Percentiles rank a stretch among this genome's conserved stretches.
These are phyloP conservation scores for Eurytoma adleriae DNA, from an alignment of 2,888 invertebrate genomes.

Conservation along the genomic window DNA sequence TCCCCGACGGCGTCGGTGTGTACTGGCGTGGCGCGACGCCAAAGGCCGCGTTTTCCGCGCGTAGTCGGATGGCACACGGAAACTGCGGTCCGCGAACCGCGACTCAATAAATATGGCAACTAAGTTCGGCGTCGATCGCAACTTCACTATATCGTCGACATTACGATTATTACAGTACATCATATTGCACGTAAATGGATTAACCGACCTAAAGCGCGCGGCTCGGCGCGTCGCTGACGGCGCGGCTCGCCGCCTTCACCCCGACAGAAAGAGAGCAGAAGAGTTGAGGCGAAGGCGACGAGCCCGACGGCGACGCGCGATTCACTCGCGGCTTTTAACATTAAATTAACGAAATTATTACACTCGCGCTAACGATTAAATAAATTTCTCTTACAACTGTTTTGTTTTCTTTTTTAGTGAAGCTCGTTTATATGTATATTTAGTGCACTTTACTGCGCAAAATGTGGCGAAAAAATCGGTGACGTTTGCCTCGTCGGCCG, in stretches of 20 bases:
- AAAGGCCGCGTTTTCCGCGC: background rate
- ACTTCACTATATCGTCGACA: slow-evolving; percentile 1
- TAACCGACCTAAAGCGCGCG: background rate
- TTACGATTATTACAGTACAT: slow-evolving; percentile 12
- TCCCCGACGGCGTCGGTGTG: background rate
- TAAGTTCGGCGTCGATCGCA: slow-evolving; percentile 23
- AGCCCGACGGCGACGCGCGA: background rate
- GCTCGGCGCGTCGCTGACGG: too few relatives aligned
- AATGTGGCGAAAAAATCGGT: background rate
- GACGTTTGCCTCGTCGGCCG: too few relatives aligned
- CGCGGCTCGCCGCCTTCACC: background rate
- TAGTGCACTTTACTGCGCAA: background rate
- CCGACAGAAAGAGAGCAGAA: background rate
- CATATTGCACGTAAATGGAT: background rate
- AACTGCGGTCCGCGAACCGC: slow-evolving; percentile 3
- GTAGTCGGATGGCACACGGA: slow-evolving; percentile 27
- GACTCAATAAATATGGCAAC: slow-evolving; percentile 42
- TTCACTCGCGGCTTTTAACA: background rate
- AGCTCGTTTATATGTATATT: slow-evolving; percentile 3
- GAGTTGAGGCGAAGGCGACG: background rate
- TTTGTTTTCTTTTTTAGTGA: background rate
- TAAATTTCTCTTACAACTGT: slow-evolving; percentile 5
- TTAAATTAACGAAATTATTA: slow-evolving; percentile 29
- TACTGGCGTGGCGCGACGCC: too few relatives aligned
- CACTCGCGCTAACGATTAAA: slow-evolving; percentile 38